A percentile compares a stretch with the other conserved stretches of the same genome.
Evolutionary conservation across 2,797 vertebrate species (phyloP).

Genomic region (Lagocephalus sceleratus): DNA sequence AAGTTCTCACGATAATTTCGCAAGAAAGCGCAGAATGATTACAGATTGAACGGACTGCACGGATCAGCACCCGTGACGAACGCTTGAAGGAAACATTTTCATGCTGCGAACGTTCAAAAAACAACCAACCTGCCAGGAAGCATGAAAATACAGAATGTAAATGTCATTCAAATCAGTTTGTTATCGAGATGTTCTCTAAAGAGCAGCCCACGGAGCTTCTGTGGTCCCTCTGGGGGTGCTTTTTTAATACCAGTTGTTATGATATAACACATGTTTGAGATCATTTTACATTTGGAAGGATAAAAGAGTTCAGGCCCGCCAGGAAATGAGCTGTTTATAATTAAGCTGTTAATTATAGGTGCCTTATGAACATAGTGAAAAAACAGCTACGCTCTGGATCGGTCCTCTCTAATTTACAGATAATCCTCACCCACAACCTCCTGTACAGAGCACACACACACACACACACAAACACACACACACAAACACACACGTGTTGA

Average conservation of each 20-base stretch:
- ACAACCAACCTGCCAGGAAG: too few relatives aligned
- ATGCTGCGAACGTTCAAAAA: too few relatives aligned
- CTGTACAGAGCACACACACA: neutral
- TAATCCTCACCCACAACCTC: slow-evolving; percentile 25
- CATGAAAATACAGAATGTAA: slow-evolving; percentile 21
- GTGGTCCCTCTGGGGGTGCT: neutral
- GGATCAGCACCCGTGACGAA: too few relatives aligned
- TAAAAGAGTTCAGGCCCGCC: slow-evolving; percentile 29
- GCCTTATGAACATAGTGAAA: slow-evolving; percentile 33
- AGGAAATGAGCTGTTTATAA: slow-evolving; percentile 49
- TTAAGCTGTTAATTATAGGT: slow-evolving; percentile 56
- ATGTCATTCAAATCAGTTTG: slow-evolving; percentile 25
- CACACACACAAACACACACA: neutral
- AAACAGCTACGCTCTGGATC: slow-evolving; percentile 32
- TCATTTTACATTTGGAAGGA: slow-evolving; percentile 27
- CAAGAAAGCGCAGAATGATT: slow-evolving; percentile 11
- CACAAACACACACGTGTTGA: neutral
- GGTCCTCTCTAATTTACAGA: slow-evolving; percentile 38
- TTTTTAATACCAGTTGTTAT: neutral
- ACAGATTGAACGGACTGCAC: too few relatives aligned
- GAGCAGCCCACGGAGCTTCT: neutral
- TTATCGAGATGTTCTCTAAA: neutral
- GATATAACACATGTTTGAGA: slow-evolving; percentile 28
- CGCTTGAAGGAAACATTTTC: too few relatives aligned
- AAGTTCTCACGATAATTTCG: slow-evolving; percentile 15